phyloP scores from a whole-genome alignment of 2,113 vertebrate genomes.

The Symphodus melops region DNA sequence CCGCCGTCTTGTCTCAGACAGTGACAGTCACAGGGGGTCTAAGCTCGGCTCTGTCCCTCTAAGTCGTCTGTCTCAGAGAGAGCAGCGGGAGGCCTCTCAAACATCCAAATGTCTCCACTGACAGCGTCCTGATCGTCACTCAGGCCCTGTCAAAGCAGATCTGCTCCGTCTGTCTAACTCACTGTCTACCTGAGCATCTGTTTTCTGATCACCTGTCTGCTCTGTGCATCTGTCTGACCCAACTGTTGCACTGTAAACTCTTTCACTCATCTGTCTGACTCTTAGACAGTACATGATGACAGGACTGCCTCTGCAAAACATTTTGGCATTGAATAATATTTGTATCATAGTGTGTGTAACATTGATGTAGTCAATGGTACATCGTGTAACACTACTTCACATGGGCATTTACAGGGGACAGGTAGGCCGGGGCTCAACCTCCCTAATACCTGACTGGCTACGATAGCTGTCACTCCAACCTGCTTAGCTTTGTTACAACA shows the following conservation, averaged over 20 bases:
- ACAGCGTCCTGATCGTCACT: slow-evolving; percentile 38
- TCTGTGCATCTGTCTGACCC: slow-evolving; percentile 31
- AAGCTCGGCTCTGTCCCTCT: slow-evolving; percentile 67
- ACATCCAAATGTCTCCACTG: slow-evolving; percentile 42
- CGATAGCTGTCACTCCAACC: too few species aligned
- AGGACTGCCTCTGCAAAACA: slow-evolving; percentile 8
- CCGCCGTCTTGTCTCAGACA: slow-evolving; percentile 70
- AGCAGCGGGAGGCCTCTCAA: slow-evolving; percentile 64
- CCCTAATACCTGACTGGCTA: too few species aligned
- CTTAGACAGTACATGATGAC: slow-evolving; percentile 3
- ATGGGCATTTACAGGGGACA: too few species aligned
- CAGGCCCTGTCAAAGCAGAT: slow-evolving; percentile 23
- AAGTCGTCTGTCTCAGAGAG: slow-evolving; percentile 73
- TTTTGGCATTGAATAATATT: neutral
- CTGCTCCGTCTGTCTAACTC: slow-evolving; percentile 22
- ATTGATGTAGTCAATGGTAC: too few species aligned
- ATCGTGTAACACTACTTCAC: too few species aligned
- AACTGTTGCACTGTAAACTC: neutral
- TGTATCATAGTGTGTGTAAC: neutral
- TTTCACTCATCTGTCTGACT: slow-evolving; percentile 49
- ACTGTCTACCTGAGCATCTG: slow-evolving; percentile 54
- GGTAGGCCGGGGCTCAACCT: too few species aligned
- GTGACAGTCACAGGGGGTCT: slow-evolving; percentile 68
- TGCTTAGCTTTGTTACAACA: too few species aligned
- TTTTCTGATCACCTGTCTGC: slow-evolving; percentile 52